These are phyloP conservation scores for Bombyx mandarina DNA, from an alignment of 1,140 invertebrate genomes.

Conservation along the genomic window DNA sequence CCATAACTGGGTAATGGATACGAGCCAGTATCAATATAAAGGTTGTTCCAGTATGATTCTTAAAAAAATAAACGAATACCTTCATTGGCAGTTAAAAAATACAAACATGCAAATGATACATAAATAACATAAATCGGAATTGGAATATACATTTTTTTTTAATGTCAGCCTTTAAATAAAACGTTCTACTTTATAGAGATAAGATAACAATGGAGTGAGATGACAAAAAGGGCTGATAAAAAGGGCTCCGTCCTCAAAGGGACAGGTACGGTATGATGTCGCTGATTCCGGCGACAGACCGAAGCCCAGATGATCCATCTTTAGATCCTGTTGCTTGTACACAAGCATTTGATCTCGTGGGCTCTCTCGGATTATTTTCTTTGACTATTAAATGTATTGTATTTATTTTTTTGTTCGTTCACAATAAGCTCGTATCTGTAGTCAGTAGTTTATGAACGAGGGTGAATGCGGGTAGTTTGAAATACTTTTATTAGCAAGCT, in stretches of 20 bases:
- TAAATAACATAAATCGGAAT: too few species aligned
- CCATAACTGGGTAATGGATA: constrained; percentile 3
- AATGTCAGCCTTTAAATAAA: constrained; percentile 3
- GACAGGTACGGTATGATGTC: constrained; percentile 45
- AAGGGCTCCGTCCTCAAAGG: constrained; percentile 34
- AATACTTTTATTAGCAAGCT: too few species aligned
- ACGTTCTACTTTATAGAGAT: constrained; percentile 4
- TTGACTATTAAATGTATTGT: constrained; percentile 3
- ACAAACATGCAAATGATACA: too few species aligned
- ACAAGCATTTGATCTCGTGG: constrained; percentile 6
- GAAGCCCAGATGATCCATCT: constrained; percentile 41
- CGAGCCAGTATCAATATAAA: neutral
- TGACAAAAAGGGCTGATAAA: constrained; percentile 31
- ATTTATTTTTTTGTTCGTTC: too few species aligned
- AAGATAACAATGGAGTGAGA: constrained; percentile 11
- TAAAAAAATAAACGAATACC: too few species aligned
- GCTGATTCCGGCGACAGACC: constrained; percentile 36
- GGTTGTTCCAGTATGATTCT: too few species aligned
- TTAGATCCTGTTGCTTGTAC: constrained; percentile 26
- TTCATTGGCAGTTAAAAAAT: too few species aligned
- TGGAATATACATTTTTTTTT: neutral
- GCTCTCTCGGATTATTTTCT: constrained; percentile 1
- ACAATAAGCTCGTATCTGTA: too few species aligned
- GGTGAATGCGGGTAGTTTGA: too few species aligned
- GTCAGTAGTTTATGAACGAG: too few species aligned